These are phyloP conservation scores for Catonia carolina DNA, from an alignment of 2,888 invertebrate species.

Conservation along the genomic window DNA sequence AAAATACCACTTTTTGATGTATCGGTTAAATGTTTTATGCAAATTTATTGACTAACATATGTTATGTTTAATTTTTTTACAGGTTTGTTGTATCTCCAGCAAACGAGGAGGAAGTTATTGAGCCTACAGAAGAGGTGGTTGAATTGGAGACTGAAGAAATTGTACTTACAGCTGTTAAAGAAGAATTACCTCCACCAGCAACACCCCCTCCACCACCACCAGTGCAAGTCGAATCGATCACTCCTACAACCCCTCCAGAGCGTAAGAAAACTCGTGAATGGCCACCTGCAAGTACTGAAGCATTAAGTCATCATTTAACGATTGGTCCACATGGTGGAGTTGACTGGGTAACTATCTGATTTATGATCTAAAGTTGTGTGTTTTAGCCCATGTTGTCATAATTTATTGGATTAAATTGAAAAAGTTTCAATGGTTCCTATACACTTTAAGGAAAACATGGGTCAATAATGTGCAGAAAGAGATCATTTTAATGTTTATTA, in stretches of 20 bases:
- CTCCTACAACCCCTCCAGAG: not conserved
- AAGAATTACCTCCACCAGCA: constrained; percentile 11
- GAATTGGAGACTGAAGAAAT: constrained; percentile 17
- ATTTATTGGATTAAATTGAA: too few relatives aligned
- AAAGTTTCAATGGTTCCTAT: too few relatives aligned
- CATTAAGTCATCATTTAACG: constrained; percentile 49
- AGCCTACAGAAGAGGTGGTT: constrained; percentile 16
- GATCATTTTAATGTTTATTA: too few relatives aligned
- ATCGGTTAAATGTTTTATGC: too few relatives aligned
- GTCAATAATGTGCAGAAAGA: too few relatives aligned
- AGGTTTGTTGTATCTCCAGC: constrained; percentile 28
- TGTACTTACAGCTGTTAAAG: constrained; percentile 11
- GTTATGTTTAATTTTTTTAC: too few relatives aligned
- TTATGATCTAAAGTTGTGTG: too few relatives aligned
- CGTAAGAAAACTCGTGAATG: constrained; percentile 29
- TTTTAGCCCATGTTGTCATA: too few relatives aligned
- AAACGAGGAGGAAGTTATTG: constrained; percentile 17
- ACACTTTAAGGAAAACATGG: too few relatives aligned
- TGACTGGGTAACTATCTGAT: constrained; percentile 44
- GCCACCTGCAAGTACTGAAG: constrained; percentile 31
- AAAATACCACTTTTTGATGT: too few relatives aligned
- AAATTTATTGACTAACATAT: too few relatives aligned
- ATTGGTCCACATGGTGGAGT: constrained; percentile 57
- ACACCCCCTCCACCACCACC: constrained; percentile 8
- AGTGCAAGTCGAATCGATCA: not conserved